A percentile compares a stretch with the other conserved stretches of the same genome.
Conservation (phyloP, 2,113 vertebrate genomes). For the Crotalus horridus region DNA sequence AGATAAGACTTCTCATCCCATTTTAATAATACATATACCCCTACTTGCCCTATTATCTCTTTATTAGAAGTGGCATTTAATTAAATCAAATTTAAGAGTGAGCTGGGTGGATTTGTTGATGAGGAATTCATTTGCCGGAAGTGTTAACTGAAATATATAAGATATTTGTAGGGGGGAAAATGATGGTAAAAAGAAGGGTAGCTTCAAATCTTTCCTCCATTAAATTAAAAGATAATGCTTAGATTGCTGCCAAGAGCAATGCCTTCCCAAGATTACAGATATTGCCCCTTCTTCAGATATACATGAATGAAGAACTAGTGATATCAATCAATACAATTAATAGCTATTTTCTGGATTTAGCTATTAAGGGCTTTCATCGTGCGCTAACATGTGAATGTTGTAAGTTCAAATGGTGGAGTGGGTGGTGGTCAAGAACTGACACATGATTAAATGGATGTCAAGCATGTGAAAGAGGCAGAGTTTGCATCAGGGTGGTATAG, state of each 20-base stretch:
- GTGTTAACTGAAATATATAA: background rate
- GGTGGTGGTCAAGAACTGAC: background rate
- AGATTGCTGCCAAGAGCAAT: background rate
- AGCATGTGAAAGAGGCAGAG: background rate
- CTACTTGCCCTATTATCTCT: slow-evolving; percentile 9
- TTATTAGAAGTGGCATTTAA: slow-evolving; percentile 31
- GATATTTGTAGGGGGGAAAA: accelerated
- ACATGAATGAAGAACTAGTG: background rate
- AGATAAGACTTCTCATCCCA: background rate
- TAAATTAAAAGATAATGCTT: background rate
- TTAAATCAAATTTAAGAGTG: slow-evolving; percentile 9
- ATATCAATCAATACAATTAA: background rate
- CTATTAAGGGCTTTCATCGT: background rate
- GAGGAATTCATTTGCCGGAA: background rate
- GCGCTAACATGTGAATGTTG: background rate
- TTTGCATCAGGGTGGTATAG: background rate
- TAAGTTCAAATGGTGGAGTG: background rate
- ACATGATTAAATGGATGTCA: background rate
- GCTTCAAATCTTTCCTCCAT: background rate
- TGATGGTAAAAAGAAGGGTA: background rate
- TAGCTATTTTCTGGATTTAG: background rate
- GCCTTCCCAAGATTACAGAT: background rate
- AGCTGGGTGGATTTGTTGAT: background rate
- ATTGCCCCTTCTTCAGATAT: background rate
- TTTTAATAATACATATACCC: background rate